Percentiles rank a stretch among this genome's conserved stretches.
Conservation (phyloP, 2,888 invertebrate genomes). For the Pseudolycoriella hygida region DNA sequence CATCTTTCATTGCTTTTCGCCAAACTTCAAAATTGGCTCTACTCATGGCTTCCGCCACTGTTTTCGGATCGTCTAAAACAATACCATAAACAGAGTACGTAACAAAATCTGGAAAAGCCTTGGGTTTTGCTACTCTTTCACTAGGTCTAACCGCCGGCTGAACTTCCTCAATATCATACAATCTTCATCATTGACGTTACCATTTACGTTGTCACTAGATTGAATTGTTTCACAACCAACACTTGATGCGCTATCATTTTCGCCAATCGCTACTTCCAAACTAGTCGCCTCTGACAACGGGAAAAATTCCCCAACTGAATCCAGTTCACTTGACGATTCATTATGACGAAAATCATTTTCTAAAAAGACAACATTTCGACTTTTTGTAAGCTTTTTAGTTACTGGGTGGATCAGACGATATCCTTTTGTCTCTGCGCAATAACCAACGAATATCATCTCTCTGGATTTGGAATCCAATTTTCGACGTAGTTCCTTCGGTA, state of each 20-base stretch:
- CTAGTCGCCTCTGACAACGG: no score
- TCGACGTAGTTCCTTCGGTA: constrained; percentile 17
- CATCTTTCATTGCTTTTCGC: constrained; percentile 4
- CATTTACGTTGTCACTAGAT: no score
- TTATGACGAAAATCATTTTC: no score
- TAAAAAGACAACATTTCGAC: constrained; percentile 5
- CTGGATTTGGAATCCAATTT: constrained; percentile 19
- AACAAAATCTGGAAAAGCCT: no score
- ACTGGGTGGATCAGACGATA: constrained; percentile 11
- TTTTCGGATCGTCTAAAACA: constrained; percentile 5
- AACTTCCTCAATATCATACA: background rate
- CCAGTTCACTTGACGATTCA: no score
- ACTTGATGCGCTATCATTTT: no score
- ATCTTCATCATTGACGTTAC: background rate
- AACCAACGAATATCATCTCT: constrained; percentile 18
- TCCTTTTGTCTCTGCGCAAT: no score
- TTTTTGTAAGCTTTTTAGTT: constrained; percentile 8
- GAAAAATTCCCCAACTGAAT: no score
- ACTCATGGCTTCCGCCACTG: constrained; percentile 2
- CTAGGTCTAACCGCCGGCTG: background rate
- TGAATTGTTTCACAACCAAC: background rate
- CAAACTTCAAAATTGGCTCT: background rate
- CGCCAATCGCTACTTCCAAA: no score
- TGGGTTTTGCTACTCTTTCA: background rate
- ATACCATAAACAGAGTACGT: no score